Evolutionary conservation across 2,113 vertebrate species (phyloP).

Genomic region (Epinephelus moara): DNA sequence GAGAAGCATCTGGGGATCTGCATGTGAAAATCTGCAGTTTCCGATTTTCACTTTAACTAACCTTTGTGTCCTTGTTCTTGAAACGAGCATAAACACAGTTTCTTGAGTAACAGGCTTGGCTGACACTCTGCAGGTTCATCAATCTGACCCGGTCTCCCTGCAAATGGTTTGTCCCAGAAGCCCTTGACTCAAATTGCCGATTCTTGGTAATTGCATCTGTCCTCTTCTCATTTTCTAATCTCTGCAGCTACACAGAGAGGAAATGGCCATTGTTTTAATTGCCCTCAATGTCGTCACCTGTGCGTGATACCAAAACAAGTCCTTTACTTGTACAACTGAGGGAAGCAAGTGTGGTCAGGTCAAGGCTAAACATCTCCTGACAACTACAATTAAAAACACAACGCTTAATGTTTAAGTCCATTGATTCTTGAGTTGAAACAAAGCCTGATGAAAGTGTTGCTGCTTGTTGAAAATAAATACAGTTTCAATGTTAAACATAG

Average conservation of each 20-base stretch:
- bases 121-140: not conserved
- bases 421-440: not conserved
- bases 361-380: not conserved
- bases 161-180: constrained; percentile 23
- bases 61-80: constrained; percentile 3
- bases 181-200: constrained; percentile 15
- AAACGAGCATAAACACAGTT: not conserved
- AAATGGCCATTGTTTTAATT: not conserved
- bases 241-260: not conserved
- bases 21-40: not conserved
- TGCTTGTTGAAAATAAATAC: not conserved
- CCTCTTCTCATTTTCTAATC: constrained; percentile 20
- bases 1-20: not conserved
- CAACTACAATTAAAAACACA: not conserved
- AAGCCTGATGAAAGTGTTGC: not conserved
- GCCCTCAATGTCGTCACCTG: not conserved
- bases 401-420: not conserved
- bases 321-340: not conserved
- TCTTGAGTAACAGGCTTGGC: not conserved
- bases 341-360: not conserved
- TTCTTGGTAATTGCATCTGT: constrained; percentile 29
- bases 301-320: constrained; percentile 9
- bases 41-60: not conserved
- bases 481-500: not conserved
- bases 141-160: not conserved